Evolutionary conservation across 2,888 invertebrate genomes (phyloP).

Genomic region (Myathropa florea): DNA sequence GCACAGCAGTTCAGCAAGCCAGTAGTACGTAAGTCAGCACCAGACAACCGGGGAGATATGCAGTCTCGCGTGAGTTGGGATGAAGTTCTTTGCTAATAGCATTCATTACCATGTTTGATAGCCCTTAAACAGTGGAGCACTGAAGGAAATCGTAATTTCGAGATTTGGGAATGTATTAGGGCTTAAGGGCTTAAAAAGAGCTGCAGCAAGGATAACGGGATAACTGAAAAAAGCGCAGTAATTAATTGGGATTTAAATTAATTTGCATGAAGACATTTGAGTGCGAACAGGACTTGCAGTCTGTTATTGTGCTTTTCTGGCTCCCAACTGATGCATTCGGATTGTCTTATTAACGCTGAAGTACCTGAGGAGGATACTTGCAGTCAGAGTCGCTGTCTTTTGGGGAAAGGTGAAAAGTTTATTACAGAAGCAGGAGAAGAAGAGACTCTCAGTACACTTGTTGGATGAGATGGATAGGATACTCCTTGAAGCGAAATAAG

Average conservation of each 20-base stretch:
- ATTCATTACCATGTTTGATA: constrained; percentile 37
- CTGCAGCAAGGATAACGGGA: not conserved
- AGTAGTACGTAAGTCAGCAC: not conserved
- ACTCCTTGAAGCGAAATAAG: not conserved
- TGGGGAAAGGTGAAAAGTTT: not conserved
- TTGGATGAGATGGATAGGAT: not conserved
- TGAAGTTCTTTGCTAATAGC: constrained; percentile 25
- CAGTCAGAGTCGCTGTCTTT: not conserved
- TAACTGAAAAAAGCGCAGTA: not conserved
- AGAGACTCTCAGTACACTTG: not conserved
- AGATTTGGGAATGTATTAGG: not conserved
- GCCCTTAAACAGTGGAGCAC: not conserved
- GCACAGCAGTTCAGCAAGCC: not conserved
- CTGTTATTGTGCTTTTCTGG: not conserved
- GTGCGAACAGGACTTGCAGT: constrained; percentile 1
- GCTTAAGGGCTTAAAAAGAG: not conserved
- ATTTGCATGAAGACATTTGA: constrained; percentile 45
- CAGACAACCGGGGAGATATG: not conserved
- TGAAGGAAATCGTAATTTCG: not conserved
- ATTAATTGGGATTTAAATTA: constrained; percentile 39
- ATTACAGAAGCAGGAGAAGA: not conserved
- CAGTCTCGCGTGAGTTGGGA: not conserved
- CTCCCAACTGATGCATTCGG: not conserved
- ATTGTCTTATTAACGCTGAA: not conserved
- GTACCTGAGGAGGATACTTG: not conserved